Base-by-base conservation (phyloP, 2,797 vertebrate species). In the Poeciliopsis paucimaculata region DNA sequence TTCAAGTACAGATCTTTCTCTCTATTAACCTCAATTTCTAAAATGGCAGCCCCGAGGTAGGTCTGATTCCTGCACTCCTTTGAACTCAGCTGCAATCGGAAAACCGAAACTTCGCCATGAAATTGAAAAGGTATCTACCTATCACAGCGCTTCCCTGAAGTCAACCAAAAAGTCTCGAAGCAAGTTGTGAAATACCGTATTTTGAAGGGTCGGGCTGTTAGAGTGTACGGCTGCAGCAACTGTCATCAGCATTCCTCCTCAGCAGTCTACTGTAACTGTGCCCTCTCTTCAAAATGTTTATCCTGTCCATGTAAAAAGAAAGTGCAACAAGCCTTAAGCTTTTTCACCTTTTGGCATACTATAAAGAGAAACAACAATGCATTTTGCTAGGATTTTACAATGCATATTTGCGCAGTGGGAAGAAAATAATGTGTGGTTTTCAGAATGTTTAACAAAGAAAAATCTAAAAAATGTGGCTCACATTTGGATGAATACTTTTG, bases 81-180 rank as follows among this genome's bases (percentile, higher is more conserved):
- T 94, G 90, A 93, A 94, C 92, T 92, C 75, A 34, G 15, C 81
- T 51, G 83, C 87, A 93, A 93, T 91, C 86, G 86, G 81, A 75
- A 84, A 81, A 31, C 80, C 72, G 73, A 88, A 93, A 90, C 85
- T 75, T 82, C 23, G 18, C 84, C 74, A 46, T 89, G 78, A 90
- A 93, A 92, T 89, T 76, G 45, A 85, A 89, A 94, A 90, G 90
- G 86, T 91, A 92, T 91, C 91, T 86, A 80, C 77, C 84, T 82
- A 90, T 92, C 88, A 81, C 87, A 87, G 84, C 62, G 5, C 68
- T 66, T 85, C 85, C 88, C 84, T 26, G 28, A 82, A 91, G 89
- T 86, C 83, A 83, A 77, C 74, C 45, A 72, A 79, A 11, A 47
- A 36, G 43, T 13, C 60, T 70, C 78, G 18, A 85, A 71, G 75